Percentiles rank a stretch among this genome's conserved stretches.
phyloP scores from a whole-genome alignment of 2,888 invertebrate species.

The Conistra vaccinii region DNA sequence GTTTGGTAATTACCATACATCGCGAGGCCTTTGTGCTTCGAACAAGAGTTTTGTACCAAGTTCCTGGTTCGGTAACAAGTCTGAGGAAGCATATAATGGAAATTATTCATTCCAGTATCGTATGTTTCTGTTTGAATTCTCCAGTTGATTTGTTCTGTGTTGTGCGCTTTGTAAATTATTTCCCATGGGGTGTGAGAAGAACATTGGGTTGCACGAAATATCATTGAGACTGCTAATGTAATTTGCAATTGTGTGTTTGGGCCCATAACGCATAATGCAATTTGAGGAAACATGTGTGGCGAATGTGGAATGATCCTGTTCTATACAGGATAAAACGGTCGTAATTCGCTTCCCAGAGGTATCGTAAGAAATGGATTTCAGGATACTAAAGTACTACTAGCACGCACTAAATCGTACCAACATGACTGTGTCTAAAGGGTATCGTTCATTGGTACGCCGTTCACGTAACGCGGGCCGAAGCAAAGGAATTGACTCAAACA shows the following conservation, averaged over 20 bases:
- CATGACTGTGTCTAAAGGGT: background rate
- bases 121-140: slow-evolving; percentile 43
- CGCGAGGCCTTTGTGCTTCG: slow-evolving; percentile 69
- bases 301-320: slow-evolving; percentile 8
- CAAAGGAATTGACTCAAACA: slow-evolving; percentile 17
- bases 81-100: slow-evolving; percentile 60
- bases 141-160: slow-evolving; percentile 29
- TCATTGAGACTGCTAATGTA: slow-evolving; percentile 11
- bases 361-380: slow-evolving; percentile 11
- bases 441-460: slow-evolving; percentile 13
- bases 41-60: slow-evolving; percentile 69
- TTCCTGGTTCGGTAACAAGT: slow-evolving; percentile 68
- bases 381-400: slow-evolving; percentile 6
- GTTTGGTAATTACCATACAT: slow-evolving; percentile 75
- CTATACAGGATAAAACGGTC: background rate
- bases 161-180: slow-evolving; percentile 26
- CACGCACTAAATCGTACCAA: slow-evolving; percentile 21
- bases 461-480: slow-evolving; percentile 3
- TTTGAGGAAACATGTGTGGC: slow-evolving; percentile 8
- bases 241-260: slow-evolving; percentile 24
- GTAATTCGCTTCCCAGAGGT: slow-evolving; percentile 13
- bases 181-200: slow-evolving; percentile 28
- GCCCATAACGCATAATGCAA: slow-evolving; percentile 20
- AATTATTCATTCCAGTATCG: slow-evolving; percentile 55
- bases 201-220: slow-evolving; percentile 1